Evolutionary conservation across 1,140 invertebrate species (phyloP).

Genomic region (Archegozetes longisetosus): DNA sequence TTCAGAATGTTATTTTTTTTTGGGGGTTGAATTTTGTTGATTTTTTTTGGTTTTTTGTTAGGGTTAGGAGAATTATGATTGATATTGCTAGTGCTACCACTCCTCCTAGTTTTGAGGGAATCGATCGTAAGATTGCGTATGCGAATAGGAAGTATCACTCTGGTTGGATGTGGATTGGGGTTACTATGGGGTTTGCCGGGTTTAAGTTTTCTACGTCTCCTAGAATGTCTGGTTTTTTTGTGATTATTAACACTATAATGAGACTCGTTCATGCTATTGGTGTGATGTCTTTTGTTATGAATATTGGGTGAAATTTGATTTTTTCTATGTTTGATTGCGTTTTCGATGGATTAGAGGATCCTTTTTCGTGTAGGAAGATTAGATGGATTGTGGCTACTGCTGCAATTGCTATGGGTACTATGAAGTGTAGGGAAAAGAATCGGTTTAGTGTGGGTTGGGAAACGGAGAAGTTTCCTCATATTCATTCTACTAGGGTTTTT

Average conservation of each 20-base stretch:
- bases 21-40: neutral
- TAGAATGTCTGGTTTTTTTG: conserved; percentile 38
- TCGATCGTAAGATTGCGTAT: conserved; percentile 51
- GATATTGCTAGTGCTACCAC: conserved; percentile 38
- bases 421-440: conserved; percentile 52
- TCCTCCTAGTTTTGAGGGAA: conserved; percentile 54
- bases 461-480: conserved; percentile 51
- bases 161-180: conserved; percentile 50
- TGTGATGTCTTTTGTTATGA: too few species aligned
- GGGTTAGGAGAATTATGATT: neutral
- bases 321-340: conserved; percentile 38
- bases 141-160: conserved; percentile 61
- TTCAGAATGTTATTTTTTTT: conserved; percentile 42
- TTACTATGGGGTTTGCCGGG: conserved; percentile 46
- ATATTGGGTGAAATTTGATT: too few species aligned
- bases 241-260: too few species aligned
- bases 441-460: conserved; percentile 47
- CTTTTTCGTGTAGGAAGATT: conserved; percentile 38
- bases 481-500: conserved; percentile 39
- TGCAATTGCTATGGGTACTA: conserved; percentile 46
- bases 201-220: conserved; percentile 50
- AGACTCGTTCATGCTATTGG: too few species aligned
- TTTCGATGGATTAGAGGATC: conserved; percentile 43
- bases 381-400: conserved; percentile 41
- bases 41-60: neutral